These are phyloP conservation scores for Manis pentadactyla DNA, from an alignment of 2,797 vertebrate genomes.

Conservation along the genomic window DNA sequence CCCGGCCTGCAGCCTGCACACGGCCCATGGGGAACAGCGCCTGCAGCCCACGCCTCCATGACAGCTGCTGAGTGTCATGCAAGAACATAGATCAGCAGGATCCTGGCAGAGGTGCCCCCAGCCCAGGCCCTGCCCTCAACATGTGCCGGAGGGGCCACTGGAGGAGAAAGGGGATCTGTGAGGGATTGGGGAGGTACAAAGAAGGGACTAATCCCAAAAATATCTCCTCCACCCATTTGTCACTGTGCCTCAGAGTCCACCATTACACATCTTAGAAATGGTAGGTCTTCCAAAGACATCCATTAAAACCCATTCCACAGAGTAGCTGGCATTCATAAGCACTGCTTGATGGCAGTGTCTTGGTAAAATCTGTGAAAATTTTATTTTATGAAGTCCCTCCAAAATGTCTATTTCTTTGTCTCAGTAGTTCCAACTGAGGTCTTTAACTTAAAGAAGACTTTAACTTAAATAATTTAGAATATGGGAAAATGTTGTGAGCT, in stretches of 20 bases:
- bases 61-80: slow-evolving; percentile 82
- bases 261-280: slow-evolving; percentile 16
- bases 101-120: slow-evolving; percentile 78
- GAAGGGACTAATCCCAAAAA: slow-evolving; percentile 71
- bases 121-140: slow-evolving; percentile 58
- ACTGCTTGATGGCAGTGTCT: background rate
- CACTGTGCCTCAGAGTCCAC: slow-evolving; percentile 64
- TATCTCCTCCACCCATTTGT: slow-evolving; percentile 57
- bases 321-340: background rate
- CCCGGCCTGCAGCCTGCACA: slow-evolving; percentile 81
- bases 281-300: slow-evolving; percentile 35
- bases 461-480: background rate
- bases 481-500: background rate
- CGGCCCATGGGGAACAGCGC: slow-evolving; percentile 83
- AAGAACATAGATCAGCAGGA: slow-evolving; percentile 79
- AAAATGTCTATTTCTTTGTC: slow-evolving; percentile 16
- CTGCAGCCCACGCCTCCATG: slow-evolving; percentile 78
- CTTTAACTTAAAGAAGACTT: background rate
- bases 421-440: background rate
- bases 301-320: background rate
- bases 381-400: slow-evolving; percentile 32
- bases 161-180: slow-evolving; percentile 70
- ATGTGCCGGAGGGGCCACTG: slow-evolving; percentile 62
- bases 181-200: slow-evolving; percentile 77
- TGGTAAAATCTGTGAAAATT: background rate